A percentile compares a stretch with the other conserved stretches of the same genome.
Evolutionary conservation across 1,140 invertebrate genomes (phyloP).

Genomic region (Diachasma alloeum): DNA sequence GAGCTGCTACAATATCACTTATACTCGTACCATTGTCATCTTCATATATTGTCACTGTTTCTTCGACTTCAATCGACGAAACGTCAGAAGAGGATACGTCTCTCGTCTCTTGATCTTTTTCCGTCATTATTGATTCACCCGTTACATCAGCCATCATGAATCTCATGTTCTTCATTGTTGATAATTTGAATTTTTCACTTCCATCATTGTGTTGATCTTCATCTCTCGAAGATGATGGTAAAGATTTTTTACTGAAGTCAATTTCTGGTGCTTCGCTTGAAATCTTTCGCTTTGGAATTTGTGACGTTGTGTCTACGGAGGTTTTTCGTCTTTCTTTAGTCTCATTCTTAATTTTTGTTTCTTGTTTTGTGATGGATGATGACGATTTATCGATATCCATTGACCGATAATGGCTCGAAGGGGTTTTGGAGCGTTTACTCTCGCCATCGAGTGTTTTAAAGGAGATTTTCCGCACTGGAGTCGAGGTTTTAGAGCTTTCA

Average conservation of each 20-base stretch:
- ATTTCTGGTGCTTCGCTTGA: constrained; percentile 14
- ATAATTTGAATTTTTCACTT: constrained; percentile 21
- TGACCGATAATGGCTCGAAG: constrained; percentile 15
- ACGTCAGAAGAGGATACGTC: not conserved
- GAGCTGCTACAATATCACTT: constrained; percentile 61
- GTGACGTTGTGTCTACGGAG: constrained; percentile 26
- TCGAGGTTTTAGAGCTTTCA: not conserved
- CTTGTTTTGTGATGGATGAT: constrained; percentile 1
- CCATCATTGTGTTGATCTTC: constrained; percentile 35
- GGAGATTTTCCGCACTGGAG: constrained; percentile 19
- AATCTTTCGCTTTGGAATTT: constrained; percentile 30
- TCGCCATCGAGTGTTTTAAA: constrained; percentile 22
- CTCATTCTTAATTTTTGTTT: constrained; percentile 3
- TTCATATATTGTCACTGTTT: constrained; percentile 55
- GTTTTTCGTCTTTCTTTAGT: constrained; percentile 23
- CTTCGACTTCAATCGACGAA: constrained; percentile 37
- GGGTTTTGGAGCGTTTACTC: not conserved
- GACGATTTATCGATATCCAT: constrained; percentile 23
- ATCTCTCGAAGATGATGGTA: not conserved
- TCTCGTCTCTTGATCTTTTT: constrained; percentile 37
- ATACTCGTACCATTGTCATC: constrained; percentile 63
- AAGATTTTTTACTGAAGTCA: not conserved
- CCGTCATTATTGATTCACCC: constrained; percentile 44
- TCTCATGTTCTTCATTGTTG: constrained; percentile 53
- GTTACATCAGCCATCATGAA: constrained; percentile 57